A percentile compares a stretch with the other conserved stretches of the same genome.
These are phyloP conservation scores for Xerus rutilus DNA, from an alignment of 2,797 vertebrate species.

Conservation along the genomic window DNA sequence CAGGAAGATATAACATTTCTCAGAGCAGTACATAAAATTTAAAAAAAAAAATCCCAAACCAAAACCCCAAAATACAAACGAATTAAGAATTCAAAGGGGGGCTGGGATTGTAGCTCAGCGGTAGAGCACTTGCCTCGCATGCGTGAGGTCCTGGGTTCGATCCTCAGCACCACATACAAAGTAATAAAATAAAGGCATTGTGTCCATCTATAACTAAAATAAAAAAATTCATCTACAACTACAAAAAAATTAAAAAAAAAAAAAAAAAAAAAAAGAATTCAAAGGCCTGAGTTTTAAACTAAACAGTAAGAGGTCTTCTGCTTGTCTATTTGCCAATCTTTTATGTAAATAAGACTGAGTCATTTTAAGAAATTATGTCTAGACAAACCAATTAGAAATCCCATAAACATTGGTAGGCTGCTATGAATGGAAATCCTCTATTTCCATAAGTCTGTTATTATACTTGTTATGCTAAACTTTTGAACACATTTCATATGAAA, in stretches of 20 bases:
- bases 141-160: too few relatives aligned
- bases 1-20: not conserved
- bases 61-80: too few relatives aligned
- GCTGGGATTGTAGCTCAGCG: too few relatives aligned
- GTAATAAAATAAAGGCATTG: too few relatives aligned
- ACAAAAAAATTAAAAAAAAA: too few relatives aligned
- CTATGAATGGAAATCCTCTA: constrained; percentile 39
- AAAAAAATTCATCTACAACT: too few relatives aligned
- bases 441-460: not conserved
- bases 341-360: not conserved
- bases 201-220: too few relatives aligned
- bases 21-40: not conserved
- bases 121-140: too few relatives aligned
- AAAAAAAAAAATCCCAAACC: too few relatives aligned
- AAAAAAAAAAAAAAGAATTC: not conserved
- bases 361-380: constrained; percentile 48
- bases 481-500: constrained; percentile 50
- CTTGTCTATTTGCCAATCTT: not conserved
- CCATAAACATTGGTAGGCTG: constrained; percentile 7
- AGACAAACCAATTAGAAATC: not conserved
- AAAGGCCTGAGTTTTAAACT: not conserved
- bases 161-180: too few relatives aligned
- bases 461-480: not conserved
- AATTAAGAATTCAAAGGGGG: too few relatives aligned
- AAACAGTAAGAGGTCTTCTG: not conserved